phyloP scores from a whole-genome alignment of 2,888 invertebrate species.

The Sinopyrophorus schimmeli region DNA sequence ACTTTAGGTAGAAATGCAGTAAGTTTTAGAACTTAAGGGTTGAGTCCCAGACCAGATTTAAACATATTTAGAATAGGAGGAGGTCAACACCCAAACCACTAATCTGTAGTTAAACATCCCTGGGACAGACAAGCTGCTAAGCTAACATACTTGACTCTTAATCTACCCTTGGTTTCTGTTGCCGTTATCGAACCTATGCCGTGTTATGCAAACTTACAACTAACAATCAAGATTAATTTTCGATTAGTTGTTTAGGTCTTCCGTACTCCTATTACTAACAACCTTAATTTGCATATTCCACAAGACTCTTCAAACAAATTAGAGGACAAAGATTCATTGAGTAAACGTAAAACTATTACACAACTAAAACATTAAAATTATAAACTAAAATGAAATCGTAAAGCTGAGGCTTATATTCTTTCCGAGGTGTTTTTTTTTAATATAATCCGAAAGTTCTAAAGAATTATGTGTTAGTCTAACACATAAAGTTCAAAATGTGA shows the following conservation, averaged over 20 bases:
- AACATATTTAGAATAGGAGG: conserved; percentile 21
- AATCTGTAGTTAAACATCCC: conserved; percentile 45
- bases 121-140: conserved; percentile 46
- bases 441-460: too few species aligned
- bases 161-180: conserved; percentile 42
- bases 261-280: conserved; percentile 30
- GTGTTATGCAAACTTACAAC: conserved; percentile 41
- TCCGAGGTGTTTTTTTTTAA: too few species aligned
- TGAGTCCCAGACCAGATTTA: conserved; percentile 17
- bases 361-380: too few species aligned
- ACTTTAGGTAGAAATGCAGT: too few species aligned
- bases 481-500: too few species aligned
- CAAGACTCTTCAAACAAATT: not conserved
- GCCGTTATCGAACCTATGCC: conserved; percentile 37
- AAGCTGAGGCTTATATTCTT: too few species aligned
- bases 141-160: conserved; percentile 46
- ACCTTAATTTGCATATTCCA: conserved; percentile 21
- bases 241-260: conserved; percentile 41
- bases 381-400: too few species aligned
- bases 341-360: too few species aligned
- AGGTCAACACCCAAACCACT: conserved; percentile 41
- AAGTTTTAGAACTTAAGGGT: too few species aligned
- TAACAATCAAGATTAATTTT: conserved; percentile 41
- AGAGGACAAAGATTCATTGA: too few species aligned
- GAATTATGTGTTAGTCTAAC: too few species aligned